Conservation (phyloP, 2,113 vertebrate species). For the Lagopus leucura region DNA sequence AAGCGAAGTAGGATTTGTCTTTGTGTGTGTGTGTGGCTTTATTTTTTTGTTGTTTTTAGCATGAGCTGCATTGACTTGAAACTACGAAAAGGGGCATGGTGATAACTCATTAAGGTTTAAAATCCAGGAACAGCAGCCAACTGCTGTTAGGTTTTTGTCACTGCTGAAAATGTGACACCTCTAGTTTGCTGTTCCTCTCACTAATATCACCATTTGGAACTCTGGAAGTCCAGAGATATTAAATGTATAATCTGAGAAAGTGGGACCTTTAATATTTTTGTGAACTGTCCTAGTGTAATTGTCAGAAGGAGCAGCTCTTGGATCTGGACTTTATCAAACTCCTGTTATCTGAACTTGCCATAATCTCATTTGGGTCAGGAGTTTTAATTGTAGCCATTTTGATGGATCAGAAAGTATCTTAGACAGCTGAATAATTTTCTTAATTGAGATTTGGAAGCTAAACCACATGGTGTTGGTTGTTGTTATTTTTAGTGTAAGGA, state of each 20-base stretch:
- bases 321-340: background rate
- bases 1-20: background rate
- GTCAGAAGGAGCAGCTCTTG: background rate
- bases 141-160: rapidly evolving
- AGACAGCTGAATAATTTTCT: background rate
- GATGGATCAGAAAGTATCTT: background rate
- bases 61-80: background rate
- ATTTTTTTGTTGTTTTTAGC: background rate
- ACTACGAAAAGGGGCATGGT: background rate
- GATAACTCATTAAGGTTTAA: background rate
- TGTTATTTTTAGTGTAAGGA: background rate
- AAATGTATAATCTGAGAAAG: background rate
- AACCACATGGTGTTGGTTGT: background rate
- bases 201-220: background rate
- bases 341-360: background rate
- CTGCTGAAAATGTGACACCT: rapidly evolving
- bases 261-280: background rate
- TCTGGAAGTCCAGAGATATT: rapidly evolving
- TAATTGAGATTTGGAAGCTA: background rate
- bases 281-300: background rate
- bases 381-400: background rate
- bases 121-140: background rate
- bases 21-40: background rate
- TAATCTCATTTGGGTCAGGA: background rate
- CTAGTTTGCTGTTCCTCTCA: background rate